These are phyloP conservation scores for Gymnoscopelus braueri DNA, from an alignment of 2,797 vertebrate genomes.

Conservation along the genomic window DNA sequence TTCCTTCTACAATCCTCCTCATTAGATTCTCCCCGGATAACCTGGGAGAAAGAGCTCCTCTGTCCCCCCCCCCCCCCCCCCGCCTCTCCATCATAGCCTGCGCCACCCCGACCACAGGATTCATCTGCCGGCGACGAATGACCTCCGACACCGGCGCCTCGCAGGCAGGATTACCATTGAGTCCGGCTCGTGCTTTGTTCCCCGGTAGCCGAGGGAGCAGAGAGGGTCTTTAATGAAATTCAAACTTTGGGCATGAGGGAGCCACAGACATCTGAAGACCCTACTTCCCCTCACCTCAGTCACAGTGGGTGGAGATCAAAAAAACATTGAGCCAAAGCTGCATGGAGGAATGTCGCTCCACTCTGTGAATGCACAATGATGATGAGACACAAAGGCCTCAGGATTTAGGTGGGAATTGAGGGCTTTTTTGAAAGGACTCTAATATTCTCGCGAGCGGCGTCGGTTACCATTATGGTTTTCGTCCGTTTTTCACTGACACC, in stretches of 20 bases:
- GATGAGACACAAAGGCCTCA: constrained; percentile 63
- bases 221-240: constrained; percentile 82
- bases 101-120: constrained; percentile 76
- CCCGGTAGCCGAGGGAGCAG: constrained; percentile 66
- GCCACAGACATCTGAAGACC: constrained; percentile 73
- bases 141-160: constrained; percentile 79
- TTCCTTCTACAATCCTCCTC: constrained; percentile 68
- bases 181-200: constrained; percentile 79
- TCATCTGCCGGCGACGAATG: constrained; percentile 76
- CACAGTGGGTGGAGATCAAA: constrained; percentile 75
- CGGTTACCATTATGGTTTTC: constrained; percentile 47
- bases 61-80: constrained; percentile 67
- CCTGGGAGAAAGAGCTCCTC: constrained; percentile 73
- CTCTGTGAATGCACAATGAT: constrained; percentile 73
- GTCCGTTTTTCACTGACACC: constrained; percentile 8
- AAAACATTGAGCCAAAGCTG: constrained; percentile 61
- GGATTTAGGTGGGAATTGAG: constrained; percentile 58
- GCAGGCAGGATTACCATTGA: constrained; percentile 83
- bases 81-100: constrained; percentile 73
- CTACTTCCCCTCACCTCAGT: constrained; percentile 74
- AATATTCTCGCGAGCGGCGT: constrained; percentile 49
- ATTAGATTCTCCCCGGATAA: constrained; percentile 82
- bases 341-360: constrained; percentile 55
- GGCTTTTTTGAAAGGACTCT: constrained; percentile 68
- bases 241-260: constrained; percentile 79